Conservation (phyloP, 1,140 invertebrate species). For the Lepeophtheirus salmonis region DNA sequence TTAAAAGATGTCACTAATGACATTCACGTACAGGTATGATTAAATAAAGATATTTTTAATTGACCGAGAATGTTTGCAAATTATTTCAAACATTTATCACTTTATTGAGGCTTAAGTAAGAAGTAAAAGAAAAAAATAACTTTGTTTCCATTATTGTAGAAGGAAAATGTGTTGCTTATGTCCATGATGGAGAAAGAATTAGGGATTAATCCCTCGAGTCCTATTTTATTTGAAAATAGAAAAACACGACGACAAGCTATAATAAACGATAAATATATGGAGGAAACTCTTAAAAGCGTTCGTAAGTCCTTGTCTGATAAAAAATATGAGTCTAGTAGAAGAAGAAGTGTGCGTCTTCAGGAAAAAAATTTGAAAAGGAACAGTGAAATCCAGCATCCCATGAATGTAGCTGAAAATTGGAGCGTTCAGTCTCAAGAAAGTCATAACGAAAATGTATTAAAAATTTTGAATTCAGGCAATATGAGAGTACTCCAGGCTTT, state of each 20-base stretch:
- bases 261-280: not conserved
- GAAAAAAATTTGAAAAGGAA: no score
- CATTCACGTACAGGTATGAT: no score
- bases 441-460: slow-evolving; percentile 7
- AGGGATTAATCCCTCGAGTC: not conserved
- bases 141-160: not conserved
- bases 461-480: slow-evolving; percentile 8
- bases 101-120: no score
- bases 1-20: no score
- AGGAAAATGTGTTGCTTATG: not conserved
- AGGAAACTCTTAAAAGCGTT: not conserved
- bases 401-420: not conserved
- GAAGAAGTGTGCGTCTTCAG: not conserved
- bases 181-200: not conserved
- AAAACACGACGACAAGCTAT: not conserved
- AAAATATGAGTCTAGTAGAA: not conserved
- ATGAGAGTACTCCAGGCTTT: not conserved
- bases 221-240: no score
- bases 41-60: no score
- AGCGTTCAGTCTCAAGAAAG: not conserved
- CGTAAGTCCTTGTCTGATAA: not conserved
- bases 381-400: not conserved
- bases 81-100: no score
- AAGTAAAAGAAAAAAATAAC: no score
- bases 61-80: no score